Conservation (phyloP, 2,797 vertebrate species). For the Xenops minutus region DNA sequence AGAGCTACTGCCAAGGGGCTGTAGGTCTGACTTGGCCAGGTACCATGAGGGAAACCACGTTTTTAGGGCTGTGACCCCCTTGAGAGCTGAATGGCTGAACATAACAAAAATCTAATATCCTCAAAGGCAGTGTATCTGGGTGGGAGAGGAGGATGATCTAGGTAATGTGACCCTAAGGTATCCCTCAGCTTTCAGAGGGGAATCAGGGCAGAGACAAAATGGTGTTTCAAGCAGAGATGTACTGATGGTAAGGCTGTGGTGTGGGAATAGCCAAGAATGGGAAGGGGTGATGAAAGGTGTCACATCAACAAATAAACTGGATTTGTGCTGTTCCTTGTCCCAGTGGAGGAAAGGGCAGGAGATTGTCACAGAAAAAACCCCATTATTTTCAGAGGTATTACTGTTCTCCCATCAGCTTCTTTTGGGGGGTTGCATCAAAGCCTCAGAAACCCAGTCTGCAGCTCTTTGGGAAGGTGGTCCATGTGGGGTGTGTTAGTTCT, state of each 20-base stretch:
- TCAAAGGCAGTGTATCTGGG: not conserved
- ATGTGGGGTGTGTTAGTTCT: not conserved
- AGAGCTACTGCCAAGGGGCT: not conserved
- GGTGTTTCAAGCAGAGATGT: not conserved
- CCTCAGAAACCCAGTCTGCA: not conserved
- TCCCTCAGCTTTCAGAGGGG: not conserved
- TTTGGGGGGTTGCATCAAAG: not conserved
- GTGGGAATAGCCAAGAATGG: not conserved
- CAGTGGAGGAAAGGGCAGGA: not conserved
- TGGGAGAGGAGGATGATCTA: not conserved
- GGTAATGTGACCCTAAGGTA: not conserved
- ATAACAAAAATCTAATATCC: not conserved
- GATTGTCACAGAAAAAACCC: rapidly evolving
- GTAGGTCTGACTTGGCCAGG: not conserved
- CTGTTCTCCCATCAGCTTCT: not conserved
- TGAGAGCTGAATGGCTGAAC: not conserved
- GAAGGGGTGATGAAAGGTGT: not conserved
- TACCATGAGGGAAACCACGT: not conserved
- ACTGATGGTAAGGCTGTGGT: not conserved
- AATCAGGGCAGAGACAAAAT: not conserved
- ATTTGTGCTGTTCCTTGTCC: not conserved
- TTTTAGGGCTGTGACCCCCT: not conserved
- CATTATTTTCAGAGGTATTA: not conserved
- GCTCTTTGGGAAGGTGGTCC: not conserved
- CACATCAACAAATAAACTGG: not conserved